Percentiles rank a stretch among this genome's conserved stretches.
phyloP scores from a whole-genome alignment of 2,797 vertebrate species.

The Limnodromus scolopaceus region DNA sequence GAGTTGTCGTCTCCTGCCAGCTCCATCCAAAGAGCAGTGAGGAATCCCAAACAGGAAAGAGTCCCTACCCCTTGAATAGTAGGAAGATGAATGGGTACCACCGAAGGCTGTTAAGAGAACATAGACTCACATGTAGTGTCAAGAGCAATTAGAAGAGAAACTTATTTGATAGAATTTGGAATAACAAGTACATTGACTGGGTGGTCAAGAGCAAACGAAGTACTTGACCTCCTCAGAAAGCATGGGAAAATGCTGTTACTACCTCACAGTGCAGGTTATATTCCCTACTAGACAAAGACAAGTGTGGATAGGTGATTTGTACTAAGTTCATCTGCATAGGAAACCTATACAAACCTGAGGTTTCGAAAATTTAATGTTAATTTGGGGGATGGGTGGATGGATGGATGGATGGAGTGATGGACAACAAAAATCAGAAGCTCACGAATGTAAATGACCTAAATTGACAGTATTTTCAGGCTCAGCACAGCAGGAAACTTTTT shows the following conservation, averaged over 20 bases:
- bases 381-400: accelerated
- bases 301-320: neutral
- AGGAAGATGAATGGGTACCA: neutral
- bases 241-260: neutral
- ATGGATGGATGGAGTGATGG: neutral
- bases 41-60: neutral
- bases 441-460: neutral
- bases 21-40: neutral
- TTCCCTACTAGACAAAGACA: neutral
- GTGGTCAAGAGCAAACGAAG: neutral
- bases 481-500: neutral
- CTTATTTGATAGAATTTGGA: neutral
- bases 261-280: neutral
- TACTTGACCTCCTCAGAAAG: neutral
- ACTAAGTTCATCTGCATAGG: neutral
- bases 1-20: neutral
- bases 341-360: neutral
- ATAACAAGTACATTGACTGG: neutral
- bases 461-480: neutral
- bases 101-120: neutral
- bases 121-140: neutral
- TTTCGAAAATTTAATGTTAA: neutral
- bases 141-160: neutral
- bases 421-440: neutral
- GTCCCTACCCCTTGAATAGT: neutral